Evolutionary conservation across 1,140 invertebrate genomes (phyloP), one percentile per base, ranked within the genome.

Genomic region (Eulimnadia texana): DNA sequence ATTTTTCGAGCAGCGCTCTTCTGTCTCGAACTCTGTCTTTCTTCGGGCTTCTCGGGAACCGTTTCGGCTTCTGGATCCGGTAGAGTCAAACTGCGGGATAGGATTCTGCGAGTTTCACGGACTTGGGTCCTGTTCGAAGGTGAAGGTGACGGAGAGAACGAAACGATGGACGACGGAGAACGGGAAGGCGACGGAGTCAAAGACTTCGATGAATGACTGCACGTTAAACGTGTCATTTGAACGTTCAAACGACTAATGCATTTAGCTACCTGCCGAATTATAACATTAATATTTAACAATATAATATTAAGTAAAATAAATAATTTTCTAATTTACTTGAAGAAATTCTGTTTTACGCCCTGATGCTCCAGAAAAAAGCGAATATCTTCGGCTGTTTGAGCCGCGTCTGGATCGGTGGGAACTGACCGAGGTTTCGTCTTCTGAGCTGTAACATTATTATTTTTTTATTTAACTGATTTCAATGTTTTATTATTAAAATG

Each of bases 251-350:
- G 55, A 20, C 55, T 57, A 19, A 57, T 57, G 22, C 55, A 57
- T n/a, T 33, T 27, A 0, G 55, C 55, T 16, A 57, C 55, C 55
- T 57, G 13, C 20, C 47, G 2, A 66, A 63, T 63, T 63, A 66
- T 60, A 13, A 62, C 60, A 57, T 66, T 62, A 25, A 65, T 66
- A 56, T 66, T 52, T 42, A 65, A 65, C n/a, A 66, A 49, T n/a
- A 63, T 61, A 42, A 58, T 60, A 47, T 61, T 54, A 59, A 67
- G 62, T 25, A 65, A 59, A 52, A 64, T 64, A 2, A 52, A 58
- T 60, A 67, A 62, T 16, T 60, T 56, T 25, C 65, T 64, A 58
- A 67, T 64, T 6, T 42, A 42, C 33, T 16, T 42, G 33, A 6
- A 42, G 33, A 42, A 42, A 42, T 6, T 42, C 33, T 16, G 33